These are phyloP conservation scores for Scyliorhinus canicula DNA, from an alignment of 2,797 vertebrate genomes.

Conservation along the genomic window DNA sequence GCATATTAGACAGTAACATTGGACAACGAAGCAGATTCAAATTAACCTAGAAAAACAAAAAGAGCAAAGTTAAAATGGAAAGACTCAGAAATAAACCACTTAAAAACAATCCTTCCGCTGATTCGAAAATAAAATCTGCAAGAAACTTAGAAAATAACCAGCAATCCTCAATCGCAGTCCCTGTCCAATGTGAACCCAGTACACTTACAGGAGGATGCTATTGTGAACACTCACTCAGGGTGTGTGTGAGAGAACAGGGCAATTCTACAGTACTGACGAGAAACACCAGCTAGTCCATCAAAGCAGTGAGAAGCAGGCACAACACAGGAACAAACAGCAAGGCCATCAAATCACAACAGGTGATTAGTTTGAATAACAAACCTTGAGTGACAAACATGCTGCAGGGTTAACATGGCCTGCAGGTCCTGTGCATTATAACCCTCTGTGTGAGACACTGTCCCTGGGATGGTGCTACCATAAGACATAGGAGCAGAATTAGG, in stretches of 20 bases:
- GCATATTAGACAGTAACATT: neutral
- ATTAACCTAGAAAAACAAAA: neutral
- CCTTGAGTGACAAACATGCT: too few relatives aligned
- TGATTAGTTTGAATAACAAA: too few relatives aligned
- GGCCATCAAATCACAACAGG: neutral
- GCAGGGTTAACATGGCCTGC: too few relatives aligned
- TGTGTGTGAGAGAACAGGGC: neutral
- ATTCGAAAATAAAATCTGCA: neutral
- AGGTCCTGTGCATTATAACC: too few relatives aligned
- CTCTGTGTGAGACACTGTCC: too few relatives aligned
- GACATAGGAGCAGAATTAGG: too few relatives aligned
- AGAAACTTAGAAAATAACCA: neutral
- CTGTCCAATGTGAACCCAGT: too few relatives aligned
- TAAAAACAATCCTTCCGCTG: too few relatives aligned
- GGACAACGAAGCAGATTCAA: neutral
- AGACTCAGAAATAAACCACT: neutral
- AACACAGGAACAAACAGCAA: neutral
- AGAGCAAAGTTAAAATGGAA: neutral
- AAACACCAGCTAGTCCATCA: neutral
- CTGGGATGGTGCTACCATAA: too few relatives aligned
- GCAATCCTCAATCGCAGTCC: too few relatives aligned
- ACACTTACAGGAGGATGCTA: too few relatives aligned
- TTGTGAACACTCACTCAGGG: too few relatives aligned
- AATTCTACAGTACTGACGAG: neutral
- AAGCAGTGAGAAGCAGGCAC: neutral